Conservation (phyloP, 2,113 vertebrate genomes). For the Anhinga rufa region DNA sequence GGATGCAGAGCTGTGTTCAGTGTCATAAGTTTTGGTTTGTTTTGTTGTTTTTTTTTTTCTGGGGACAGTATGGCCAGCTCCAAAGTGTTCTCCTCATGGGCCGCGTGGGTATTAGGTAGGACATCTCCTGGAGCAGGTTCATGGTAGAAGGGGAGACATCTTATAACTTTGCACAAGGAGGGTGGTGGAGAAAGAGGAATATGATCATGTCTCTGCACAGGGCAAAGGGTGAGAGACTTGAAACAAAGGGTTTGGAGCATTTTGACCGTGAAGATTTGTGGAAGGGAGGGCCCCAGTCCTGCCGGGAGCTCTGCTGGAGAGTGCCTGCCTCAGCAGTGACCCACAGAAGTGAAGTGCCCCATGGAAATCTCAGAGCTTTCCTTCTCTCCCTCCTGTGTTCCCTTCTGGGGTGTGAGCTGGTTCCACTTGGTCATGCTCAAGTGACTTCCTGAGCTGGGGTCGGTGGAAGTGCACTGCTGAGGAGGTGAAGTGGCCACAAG, state of each 20-base stretch:
- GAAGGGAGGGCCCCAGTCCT: conserved; percentile 3
- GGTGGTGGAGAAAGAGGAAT: neutral
- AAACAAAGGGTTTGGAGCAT: conserved; percentile 29
- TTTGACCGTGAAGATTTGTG: conserved; percentile 25
- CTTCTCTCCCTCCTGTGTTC: neutral
- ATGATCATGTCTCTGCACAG: neutral
- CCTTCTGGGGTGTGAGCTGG: neutral
- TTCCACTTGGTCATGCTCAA: conserved; percentile 40
- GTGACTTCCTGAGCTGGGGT: neutral
- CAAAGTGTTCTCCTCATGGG: neutral
- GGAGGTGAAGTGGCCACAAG: neutral
- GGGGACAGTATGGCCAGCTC: neutral
- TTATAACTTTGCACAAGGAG: neutral
- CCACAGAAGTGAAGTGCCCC: neutral
- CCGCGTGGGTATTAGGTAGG: neutral
- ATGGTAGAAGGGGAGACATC: neutral
- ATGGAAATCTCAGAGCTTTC: neutral
- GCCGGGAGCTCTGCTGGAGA: conserved; percentile 28
- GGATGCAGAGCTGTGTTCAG: neutral
- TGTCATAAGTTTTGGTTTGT: neutral
- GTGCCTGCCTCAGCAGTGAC: conserved; percentile 30
- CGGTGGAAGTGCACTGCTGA: neutral
- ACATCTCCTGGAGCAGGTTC: rapidly evolving
- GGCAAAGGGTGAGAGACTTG: neutral
- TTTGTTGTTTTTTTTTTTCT: neutral